A percentile compares a stretch with the other conserved stretches of the same genome.
phyloP scores from a whole-genome alignment of 2,797 vertebrate species.

The Molossus alvarezi region DNA sequence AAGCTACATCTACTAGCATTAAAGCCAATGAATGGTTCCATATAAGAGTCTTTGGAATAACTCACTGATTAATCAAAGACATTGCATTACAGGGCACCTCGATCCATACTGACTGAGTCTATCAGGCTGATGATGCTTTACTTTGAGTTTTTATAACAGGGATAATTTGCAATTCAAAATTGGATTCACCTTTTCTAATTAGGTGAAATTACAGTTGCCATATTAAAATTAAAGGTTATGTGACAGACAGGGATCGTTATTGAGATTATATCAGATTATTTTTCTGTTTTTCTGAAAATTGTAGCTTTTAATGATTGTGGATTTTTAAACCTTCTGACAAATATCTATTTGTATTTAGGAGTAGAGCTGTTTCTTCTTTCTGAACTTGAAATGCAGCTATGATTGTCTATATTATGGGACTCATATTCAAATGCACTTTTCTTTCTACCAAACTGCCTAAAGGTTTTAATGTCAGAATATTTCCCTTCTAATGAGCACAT shows the following conservation, averaged over 20 bases:
- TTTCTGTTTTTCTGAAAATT: conserved; percentile 58
- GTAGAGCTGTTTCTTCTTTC: conserved; percentile 51
- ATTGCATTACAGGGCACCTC: conserved; percentile 56
- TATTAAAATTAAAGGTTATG: conserved; percentile 84
- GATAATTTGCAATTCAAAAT: conserved; percentile 86
- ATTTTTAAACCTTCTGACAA: conserved; percentile 72
- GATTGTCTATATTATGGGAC: conserved; percentile 54
- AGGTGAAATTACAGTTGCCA: conserved; percentile 84
- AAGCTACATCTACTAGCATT: not conserved
- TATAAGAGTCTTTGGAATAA: not conserved
- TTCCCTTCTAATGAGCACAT: conserved; percentile 77
- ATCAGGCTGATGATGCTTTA: conserved; percentile 72
- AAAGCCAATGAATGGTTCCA: conserved; percentile 33
- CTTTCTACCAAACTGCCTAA: conserved; percentile 68
- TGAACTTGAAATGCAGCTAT: conserved; percentile 66
- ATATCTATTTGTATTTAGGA: conserved; percentile 74
- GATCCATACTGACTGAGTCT: conserved; percentile 65
- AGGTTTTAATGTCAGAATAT: conserved; percentile 80
- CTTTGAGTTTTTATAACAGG: conserved; percentile 81
- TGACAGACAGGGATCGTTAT: conserved; percentile 81
- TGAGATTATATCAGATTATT: conserved; percentile 81
- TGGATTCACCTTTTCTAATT: conserved; percentile 86
- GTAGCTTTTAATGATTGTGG: conserved; percentile 56
- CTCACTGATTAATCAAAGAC: conserved; percentile 71
- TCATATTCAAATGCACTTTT: conserved; percentile 70